phyloP scores from a whole-genome alignment of 2,113 vertebrate species.

The Gnathonemus longibarbis region DNA sequence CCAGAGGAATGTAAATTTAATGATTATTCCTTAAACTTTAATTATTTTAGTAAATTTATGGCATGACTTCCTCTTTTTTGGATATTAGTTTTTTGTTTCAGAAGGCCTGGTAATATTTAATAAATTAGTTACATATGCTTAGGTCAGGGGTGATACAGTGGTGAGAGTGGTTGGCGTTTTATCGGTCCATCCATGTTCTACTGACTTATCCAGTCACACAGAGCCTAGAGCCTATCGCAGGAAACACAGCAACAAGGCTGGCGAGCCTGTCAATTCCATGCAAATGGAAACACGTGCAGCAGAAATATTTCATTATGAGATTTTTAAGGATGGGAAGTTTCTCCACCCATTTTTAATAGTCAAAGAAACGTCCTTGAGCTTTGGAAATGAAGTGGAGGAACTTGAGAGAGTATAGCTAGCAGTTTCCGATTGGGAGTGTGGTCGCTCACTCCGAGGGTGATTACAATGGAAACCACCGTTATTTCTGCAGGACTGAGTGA shows the following conservation, averaged over 20 bases:
- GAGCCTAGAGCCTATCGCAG: not conserved
- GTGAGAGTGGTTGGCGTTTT: not conserved
- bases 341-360: constrained; percentile 2
- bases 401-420: not conserved
- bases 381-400: constrained; percentile 9
- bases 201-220: not conserved
- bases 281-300: constrained; percentile 18
- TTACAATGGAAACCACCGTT: not conserved
- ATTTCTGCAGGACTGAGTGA: not conserved
- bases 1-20: constrained; percentile 37
- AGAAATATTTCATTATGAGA: constrained; percentile 26
- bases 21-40: constrained; percentile 39
- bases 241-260: not conserved
- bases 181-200: too few species aligned
- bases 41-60: constrained; percentile 30
- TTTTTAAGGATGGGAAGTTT: constrained; percentile 28
- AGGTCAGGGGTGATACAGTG: not conserved
- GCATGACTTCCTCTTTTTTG: constrained; percentile 30
- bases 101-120: constrained; percentile 26
- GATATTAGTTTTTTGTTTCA: constrained; percentile 26
- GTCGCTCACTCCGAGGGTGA: not conserved
- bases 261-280: not conserved
- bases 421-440: not conserved
- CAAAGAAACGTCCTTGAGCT: not conserved
- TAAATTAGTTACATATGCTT: not conserved